Percentiles rank a stretch among this genome's conserved stretches.
Evolutionary conservation across 2,113 vertebrate genomes (phyloP).

Genomic region (Tapirus terrestris): DNA sequence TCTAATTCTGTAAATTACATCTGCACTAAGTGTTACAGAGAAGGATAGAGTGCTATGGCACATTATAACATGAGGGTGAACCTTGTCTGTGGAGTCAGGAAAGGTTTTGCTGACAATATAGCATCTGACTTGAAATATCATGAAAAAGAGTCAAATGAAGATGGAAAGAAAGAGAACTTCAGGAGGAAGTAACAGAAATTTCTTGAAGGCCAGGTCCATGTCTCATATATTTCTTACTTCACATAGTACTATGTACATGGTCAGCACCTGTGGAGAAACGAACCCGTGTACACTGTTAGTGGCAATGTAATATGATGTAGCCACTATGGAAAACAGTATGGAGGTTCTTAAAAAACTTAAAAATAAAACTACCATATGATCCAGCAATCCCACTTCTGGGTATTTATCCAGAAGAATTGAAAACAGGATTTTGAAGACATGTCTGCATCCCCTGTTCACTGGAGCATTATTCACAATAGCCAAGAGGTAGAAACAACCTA

Average conservation of each 20-base stretch:
- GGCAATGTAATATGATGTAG: not conserved
- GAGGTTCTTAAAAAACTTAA: not conserved
- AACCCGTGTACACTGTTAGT: not conserved
- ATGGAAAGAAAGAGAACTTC: not conserved
- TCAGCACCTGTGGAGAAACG: not conserved
- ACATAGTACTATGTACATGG: not conserved
- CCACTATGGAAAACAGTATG: not conserved
- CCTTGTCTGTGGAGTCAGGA: not conserved
- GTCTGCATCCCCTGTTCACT: not conserved
- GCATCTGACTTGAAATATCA: not conserved
- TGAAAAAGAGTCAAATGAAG: slow-evolving; percentile 7
- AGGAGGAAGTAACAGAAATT: not conserved
- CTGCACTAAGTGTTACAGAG: not conserved
- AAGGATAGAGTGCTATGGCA: not conserved
- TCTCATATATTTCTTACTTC: not conserved
- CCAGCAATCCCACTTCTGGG: not conserved
- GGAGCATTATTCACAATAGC: not conserved
- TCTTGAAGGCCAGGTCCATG: not conserved
- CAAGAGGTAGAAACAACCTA: not conserved
- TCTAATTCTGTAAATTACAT: not conserved
- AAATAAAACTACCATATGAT: not conserved
- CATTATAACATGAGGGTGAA: not conserved
- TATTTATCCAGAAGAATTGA: not conserved
- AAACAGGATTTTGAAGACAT: not conserved
- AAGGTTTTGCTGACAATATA: not conserved